Conservation (phyloP, 1,140 invertebrate species). For the Drosophila mauritiana region DNA sequence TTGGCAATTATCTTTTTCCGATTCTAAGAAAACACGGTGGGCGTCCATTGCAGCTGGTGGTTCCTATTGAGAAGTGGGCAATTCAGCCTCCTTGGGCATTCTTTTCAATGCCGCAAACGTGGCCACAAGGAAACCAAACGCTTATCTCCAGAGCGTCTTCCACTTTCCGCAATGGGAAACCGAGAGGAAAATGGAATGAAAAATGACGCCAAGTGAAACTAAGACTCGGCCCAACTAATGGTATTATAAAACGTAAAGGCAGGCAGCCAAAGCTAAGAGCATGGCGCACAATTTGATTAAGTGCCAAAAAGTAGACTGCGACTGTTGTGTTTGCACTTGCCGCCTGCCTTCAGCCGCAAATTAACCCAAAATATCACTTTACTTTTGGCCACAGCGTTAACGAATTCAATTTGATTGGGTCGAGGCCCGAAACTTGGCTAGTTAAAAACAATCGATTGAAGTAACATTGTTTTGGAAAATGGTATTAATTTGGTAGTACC, state of each 20-base stretch:
- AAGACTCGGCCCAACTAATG: slow-evolving; percentile 59
- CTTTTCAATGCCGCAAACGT: slow-evolving; percentile 23
- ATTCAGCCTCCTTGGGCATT: slow-evolving; percentile 13
- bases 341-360: background rate
- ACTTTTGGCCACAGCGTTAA: slow-evolving; percentile 6
- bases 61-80: slow-evolving; percentile 9
- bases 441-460: too few species aligned
- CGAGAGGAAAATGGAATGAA: slow-evolving; percentile 55
- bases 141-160: slow-evolving; percentile 54
- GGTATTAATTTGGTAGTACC: too few species aligned
- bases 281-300: slow-evolving; percentile 71
- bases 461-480: too few species aligned
- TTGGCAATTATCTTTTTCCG: slow-evolving; percentile 38
- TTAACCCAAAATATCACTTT: slow-evolving; percentile 9
- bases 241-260: slow-evolving; percentile 47
- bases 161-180: slow-evolving; percentile 25
- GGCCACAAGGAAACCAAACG: slow-evolving; percentile 42
- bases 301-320: slow-evolving; percentile 43
- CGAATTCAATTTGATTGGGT: slow-evolving; percentile 44
- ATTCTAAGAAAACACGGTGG: background rate
- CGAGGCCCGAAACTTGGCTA: background rate
- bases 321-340: slow-evolving; percentile 12
- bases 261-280: slow-evolving; percentile 16
- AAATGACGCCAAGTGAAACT: slow-evolving; percentile 60
- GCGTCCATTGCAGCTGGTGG: background rate